Evolutionary conservation across 2,888 invertebrate species (phyloP).

Genomic region (Andrena haemorrhoa): DNA sequence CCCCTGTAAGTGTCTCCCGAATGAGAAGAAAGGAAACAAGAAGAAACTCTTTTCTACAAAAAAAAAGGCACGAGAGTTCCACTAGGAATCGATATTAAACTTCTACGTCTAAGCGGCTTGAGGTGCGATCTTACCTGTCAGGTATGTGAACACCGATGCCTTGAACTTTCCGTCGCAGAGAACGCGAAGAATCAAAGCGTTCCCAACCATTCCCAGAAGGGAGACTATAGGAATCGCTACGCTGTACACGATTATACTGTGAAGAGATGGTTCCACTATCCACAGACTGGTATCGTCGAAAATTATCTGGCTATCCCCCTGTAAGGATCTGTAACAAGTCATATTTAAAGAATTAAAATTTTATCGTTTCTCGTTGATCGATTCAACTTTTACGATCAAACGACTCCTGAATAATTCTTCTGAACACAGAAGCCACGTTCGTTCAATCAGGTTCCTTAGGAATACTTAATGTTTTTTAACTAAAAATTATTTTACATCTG

Average conservation of each 20-base stretch:
- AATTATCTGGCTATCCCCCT: not conserved
- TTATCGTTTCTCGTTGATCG: too few species aligned
- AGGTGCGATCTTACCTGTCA: conserved; percentile 76
- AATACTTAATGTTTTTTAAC: too few species aligned
- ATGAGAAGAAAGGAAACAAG: not conserved
- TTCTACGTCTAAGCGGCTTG: conserved; percentile 3
- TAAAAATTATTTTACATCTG: too few species aligned
- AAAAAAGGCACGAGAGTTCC: not conserved
- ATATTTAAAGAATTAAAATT: not conserved
- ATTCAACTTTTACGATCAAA: too few species aligned
- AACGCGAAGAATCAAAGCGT: conserved; percentile 79
- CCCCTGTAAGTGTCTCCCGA: too few species aligned
- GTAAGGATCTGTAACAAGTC: conserved; percentile 6
- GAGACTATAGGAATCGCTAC: conserved; percentile 80
- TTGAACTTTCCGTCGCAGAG: conserved; percentile 76
- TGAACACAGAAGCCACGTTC: too few species aligned
- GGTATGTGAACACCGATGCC: conserved; percentile 81
- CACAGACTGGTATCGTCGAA: conserved; percentile 38
- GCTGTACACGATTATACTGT: conserved; percentile 80
- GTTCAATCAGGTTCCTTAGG: too few species aligned
- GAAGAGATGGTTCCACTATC: conserved; percentile 60
- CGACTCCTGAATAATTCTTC: too few species aligned
- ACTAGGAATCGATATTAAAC: not conserved
- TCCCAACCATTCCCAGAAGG: conserved; percentile 80
- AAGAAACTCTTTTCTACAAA: not conserved